Base-by-base conservation (phyloP, 2,113 vertebrate species). In the Paralichthys olivaceus region DNA sequence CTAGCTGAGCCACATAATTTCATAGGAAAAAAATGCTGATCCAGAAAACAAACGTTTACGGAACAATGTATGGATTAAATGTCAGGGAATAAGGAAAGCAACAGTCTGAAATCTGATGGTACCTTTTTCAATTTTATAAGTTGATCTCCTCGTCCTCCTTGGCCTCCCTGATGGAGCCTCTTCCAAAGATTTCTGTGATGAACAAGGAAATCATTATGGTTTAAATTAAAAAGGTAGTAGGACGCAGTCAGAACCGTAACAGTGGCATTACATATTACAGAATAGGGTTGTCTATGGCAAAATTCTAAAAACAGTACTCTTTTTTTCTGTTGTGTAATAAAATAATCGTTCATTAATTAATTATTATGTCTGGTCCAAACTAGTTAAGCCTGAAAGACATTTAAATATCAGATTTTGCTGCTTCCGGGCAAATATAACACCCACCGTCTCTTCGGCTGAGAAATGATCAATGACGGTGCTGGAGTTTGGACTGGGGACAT, bases 91-190 rank as follows among this genome's bases (percentile, higher is more conserved):
- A 23, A 54, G 22, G 7, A 1, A 60, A 61, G 51, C 20, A 51
- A 28, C 54, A 14, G 17, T 23, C 0, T 40, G 19, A 37, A 34
- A 59, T 28, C 1, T 12, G 0, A 32, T 45, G 13, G 1, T 23
- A 91, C 90, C 83, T 59, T 26, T 69, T 68, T 67, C 62, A 4
- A 13, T 1, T 69, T 81, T 84, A 34, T 0, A 22, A 1, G 68
- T 0, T 3, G 32, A 3, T 57, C 56, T 75, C 43, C 75, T 80
- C 0, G 1, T 66, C 40, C 65, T 72, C 60, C 11, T 81, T 0
- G 65, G 2, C 49, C 65, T 68, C 53, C 45, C 29, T 0, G 68
- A 32, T 23, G 69, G 22, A 14, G 47, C 32, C 54, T 83, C 75
- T 5, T 73, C 69, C 14, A n/a, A 49, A 19, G 57, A 25, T 11